phyloP scores from a whole-genome alignment of 53 echinoderm and acorn worm species.

The Apostichopus leukothele region DNA sequence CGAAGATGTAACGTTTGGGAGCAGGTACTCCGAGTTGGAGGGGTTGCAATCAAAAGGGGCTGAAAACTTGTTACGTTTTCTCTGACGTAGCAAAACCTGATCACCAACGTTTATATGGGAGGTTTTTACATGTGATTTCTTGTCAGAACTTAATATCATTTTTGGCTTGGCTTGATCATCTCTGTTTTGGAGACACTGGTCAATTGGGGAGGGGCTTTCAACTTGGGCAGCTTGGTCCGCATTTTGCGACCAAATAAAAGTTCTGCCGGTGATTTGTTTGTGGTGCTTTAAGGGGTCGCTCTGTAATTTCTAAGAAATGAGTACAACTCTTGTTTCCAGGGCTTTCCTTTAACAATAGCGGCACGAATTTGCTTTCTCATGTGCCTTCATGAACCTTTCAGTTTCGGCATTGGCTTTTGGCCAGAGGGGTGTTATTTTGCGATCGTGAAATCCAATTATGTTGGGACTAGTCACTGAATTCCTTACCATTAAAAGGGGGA shows the following conservation, averaged over 20 bases:
- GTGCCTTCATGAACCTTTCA: conserved; percentile 52
- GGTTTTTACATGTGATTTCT: neutral
- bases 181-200: conserved; percentile 27
- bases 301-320: conserved; percentile 55
- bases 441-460: conserved; percentile 64
- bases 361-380: conserved; percentile 9
- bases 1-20: too few species aligned
- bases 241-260: too few species aligned
- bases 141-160: conserved; percentile 48
- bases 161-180: conserved; percentile 46
- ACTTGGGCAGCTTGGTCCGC: too few species aligned
- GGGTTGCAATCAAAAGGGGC: neutral
- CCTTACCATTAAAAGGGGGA: conserved; percentile 58
- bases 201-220: too few species aligned
- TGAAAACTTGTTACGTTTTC: neutral
- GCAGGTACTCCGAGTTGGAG: neutral
- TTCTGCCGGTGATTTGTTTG: neutral
- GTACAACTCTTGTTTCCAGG: conserved; percentile 37
- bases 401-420: conserved; percentile 77
- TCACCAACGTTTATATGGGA: conserved; percentile 28
- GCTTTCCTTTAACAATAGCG: conserved; percentile 26
- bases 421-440: conserved; percentile 63
- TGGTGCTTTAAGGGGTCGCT: conserved; percentile 49
- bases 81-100: conserved; percentile 39
- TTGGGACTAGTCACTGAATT: conserved; percentile 54